These are phyloP conservation scores for Labia minor DNA, from an alignment of 2,888 invertebrate genomes.

Conservation along the genomic window DNA sequence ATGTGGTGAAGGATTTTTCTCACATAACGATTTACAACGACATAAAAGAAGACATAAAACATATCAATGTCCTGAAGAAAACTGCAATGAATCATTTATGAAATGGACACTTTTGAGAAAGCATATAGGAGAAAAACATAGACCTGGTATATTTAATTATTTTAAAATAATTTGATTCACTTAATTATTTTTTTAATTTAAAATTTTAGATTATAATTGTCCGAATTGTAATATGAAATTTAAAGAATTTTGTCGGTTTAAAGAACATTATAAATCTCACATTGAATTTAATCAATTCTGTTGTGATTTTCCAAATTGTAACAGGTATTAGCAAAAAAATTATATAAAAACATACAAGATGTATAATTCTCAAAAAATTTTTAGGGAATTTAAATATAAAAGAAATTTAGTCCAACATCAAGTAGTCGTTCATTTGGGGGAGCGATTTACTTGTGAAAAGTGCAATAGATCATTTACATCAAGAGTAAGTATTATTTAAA, in stretches of 20 bases:
- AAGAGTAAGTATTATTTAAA: not conserved
- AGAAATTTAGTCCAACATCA: not conserved
- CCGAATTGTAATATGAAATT: not conserved
- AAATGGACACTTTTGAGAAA: not conserved
- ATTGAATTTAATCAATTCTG: not conserved
- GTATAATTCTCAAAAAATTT: not conserved
- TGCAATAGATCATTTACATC: not conserved
- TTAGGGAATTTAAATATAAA: conserved; percentile 5
- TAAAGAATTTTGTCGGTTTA: not conserved
- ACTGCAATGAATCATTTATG: not conserved
- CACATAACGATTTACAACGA: not conserved
- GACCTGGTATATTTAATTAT: not conserved
- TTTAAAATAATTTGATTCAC: not conserved
- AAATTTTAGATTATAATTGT: not conserved
- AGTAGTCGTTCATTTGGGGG: not conserved
- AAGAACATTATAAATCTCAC: conserved; percentile 1
- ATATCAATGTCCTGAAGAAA: not conserved
- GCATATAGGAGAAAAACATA: not conserved
- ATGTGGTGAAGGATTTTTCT: not conserved
- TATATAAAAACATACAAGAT: not conserved
- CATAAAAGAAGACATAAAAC: not conserved
- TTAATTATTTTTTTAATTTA: not conserved
- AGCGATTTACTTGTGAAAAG: not conserved
- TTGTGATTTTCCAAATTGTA: not conserved
- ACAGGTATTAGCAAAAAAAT: not conserved